Conservation (phyloP, 2,113 vertebrate genomes). For the Mesitornis unicolor region DNA sequence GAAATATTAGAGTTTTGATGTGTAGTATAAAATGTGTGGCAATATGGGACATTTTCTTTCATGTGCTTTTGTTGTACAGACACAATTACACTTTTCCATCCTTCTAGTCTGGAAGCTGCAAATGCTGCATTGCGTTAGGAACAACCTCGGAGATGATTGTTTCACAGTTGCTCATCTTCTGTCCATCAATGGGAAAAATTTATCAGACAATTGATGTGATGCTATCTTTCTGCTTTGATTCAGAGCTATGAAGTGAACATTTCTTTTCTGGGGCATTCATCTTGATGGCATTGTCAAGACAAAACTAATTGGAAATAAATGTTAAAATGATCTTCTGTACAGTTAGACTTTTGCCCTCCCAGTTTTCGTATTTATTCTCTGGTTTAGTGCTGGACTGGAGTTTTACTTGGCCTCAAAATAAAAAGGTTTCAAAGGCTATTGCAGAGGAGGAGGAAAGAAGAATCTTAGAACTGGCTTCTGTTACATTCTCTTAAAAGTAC, state of each 20-base stretch:
- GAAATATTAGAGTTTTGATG: not conserved
- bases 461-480: not conserved
- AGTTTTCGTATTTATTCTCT: not conserved
- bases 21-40: not conserved
- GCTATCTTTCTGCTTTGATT: not conserved
- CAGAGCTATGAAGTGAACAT: not conserved
- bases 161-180: not conserved
- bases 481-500: not conserved
- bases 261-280: not conserved
- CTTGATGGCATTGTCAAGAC: not conserved
- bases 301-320: not conserved
- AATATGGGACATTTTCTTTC: not conserved
- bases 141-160: not conserved
- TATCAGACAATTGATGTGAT: not conserved
- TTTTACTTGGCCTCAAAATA: not conserved
- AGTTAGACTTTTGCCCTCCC: not conserved
- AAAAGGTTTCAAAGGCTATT: not conserved
- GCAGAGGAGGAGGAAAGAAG: not conserved
- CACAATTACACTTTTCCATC: not conserved
- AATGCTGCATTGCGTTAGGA: not conserved
- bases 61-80: not conserved
- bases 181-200: not conserved
- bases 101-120: not conserved
- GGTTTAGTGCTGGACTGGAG: not conserved
- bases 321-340: accelerated